These are phyloP conservation scores for Aphaenogaster ashmeadi DNA, from an alignment of 1,140 invertebrate genomes.

Conservation along the genomic window DNA sequence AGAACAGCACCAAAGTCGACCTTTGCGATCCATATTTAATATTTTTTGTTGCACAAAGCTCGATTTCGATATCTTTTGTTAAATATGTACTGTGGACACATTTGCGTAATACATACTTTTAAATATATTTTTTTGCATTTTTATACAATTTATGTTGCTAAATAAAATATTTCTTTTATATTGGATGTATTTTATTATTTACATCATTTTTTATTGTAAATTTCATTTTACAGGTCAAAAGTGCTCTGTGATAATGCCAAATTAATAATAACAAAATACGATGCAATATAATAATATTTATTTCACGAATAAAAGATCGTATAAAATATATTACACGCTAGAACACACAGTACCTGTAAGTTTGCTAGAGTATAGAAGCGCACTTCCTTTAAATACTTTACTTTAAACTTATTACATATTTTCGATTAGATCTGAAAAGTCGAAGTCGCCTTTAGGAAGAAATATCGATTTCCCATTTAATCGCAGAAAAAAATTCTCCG, in stretches of 20 bases:
- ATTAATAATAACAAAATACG: slow-evolving; percentile 1
- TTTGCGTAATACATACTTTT: slow-evolving; percentile 20
- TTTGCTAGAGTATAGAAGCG: neutral
- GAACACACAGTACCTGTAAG: neutral
- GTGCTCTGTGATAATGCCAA: neutral
- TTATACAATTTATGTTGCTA: neutral
- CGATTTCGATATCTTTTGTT: neutral
- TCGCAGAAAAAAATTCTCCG: slow-evolving; percentile 4
- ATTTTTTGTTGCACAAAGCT: neutral
- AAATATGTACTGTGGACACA: neutral
- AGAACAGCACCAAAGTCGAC: neutral
- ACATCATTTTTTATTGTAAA: neutral
- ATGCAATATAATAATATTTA: slow-evolving; percentile 1
- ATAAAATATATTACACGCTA: neutral
- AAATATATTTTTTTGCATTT: slow-evolving; percentile 2
- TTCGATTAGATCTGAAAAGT: neutral
- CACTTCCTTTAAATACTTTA: neutral
- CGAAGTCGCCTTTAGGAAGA: neutral
- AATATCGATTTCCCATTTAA: slow-evolving; percentile 25
- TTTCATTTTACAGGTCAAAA: neutral
- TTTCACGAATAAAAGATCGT: neutral
- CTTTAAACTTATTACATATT: neutral
- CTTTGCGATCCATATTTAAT: slow-evolving; percentile 27
- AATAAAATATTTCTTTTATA: neutral
- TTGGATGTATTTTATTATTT: neutral